phyloP scores from a whole-genome alignment of 2,113 vertebrate species.

The Catagonus wagneri region DNA sequence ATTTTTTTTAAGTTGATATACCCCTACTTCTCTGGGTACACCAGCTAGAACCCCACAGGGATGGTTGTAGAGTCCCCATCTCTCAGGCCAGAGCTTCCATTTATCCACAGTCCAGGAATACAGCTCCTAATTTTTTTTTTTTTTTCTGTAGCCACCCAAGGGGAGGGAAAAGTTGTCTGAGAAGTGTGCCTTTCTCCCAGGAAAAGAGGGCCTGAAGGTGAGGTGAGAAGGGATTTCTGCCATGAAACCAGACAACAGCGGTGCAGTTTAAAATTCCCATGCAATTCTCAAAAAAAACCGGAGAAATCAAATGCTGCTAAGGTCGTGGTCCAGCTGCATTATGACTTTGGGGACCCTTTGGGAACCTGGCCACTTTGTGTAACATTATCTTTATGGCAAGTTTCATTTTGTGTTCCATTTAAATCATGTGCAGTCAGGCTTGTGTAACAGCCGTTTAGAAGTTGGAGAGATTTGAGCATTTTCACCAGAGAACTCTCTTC shows the following conservation, averaged over 20 bases:
- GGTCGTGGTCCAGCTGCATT: not conserved
- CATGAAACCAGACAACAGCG: not conserved
- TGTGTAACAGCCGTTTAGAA: not conserved
- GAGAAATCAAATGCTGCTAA: not conserved
- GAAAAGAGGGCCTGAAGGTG: not conserved
- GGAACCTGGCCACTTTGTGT: not conserved
- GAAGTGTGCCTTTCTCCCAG: not conserved
- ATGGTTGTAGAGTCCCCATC: not conserved
- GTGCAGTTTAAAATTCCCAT: not conserved
- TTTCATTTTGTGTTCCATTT: constrained; percentile 23
- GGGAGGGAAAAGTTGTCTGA: not conserved
- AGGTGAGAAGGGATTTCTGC: not conserved
- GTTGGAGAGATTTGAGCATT: not conserved
- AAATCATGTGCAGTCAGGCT: not conserved
- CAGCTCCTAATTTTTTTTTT: not conserved
- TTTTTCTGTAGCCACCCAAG: not conserved
- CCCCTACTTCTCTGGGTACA: not conserved
- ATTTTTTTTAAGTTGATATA: no score
- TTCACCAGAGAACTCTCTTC: not conserved
- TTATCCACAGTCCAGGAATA: rapidly evolving
- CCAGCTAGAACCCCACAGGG: not conserved
- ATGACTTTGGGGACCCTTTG: not conserved
- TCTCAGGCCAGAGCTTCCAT: not conserved
- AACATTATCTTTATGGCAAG: not conserved
- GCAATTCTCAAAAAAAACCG: not conserved